phyloP scores from a whole-genome alignment of 2,888 invertebrate genomes.

The Apoda limacodes region DNA sequence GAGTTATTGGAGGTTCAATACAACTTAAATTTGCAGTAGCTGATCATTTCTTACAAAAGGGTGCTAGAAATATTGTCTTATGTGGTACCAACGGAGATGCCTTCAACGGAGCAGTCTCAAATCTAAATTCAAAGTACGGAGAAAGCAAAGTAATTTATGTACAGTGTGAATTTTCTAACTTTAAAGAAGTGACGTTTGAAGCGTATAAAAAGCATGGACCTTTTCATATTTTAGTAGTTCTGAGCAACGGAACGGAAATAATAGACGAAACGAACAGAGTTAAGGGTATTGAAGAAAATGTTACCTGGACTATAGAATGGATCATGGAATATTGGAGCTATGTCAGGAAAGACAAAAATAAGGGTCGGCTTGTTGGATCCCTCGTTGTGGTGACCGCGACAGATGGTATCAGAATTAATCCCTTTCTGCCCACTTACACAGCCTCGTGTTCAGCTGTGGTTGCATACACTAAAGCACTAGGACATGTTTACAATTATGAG shows the following conservation, averaged over 20 bases:
- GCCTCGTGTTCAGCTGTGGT: conserved; percentile 66
- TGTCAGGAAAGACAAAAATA: conserved; percentile 61
- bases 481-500: conserved; percentile 40
- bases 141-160: conserved; percentile 43
- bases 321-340: conserved; percentile 59
- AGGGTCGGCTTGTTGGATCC: conserved; percentile 67
- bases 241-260: conserved; percentile 46
- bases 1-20: conserved; percentile 19
- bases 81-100: conserved; percentile 18
- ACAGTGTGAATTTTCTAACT: conserved; percentile 52
- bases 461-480: conserved; percentile 49
- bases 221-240: conserved; percentile 36
- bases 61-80: conserved; percentile 17
- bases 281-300: conserved; percentile 32
- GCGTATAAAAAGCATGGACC: conserved; percentile 21
- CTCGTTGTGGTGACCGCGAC: conserved; percentile 73
- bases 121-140: conserved; percentile 39
- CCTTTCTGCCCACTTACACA: conserved; percentile 62
- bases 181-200: conserved; percentile 42
- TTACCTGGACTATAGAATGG: conserved; percentile 30
- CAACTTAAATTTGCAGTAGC: conserved; percentile 20
- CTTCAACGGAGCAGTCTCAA: conserved; percentile 11
- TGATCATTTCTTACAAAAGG: conserved; percentile 18
- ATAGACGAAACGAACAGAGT: conserved; percentile 20
- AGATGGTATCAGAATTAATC: conserved; percentile 54